A percentile compares a stretch with the other conserved stretches of the same genome.
These are phyloP conservation scores for Atherinosoma microstoma DNA, from an alignment of 2,797 vertebrate genomes.

Conservation along the genomic window DNA sequence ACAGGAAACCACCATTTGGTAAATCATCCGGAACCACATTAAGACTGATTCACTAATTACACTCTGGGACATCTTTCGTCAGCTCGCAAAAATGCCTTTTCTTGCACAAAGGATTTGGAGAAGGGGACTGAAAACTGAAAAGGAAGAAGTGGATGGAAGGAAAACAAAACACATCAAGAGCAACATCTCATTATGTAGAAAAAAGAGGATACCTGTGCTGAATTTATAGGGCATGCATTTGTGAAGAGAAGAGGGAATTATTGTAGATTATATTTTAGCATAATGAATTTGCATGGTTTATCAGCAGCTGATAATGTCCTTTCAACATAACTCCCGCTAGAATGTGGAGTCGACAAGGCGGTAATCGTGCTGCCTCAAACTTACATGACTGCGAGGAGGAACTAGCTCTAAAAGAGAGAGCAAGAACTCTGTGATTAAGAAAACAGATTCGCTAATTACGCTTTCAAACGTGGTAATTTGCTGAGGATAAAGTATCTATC, in stretches of 20 bases:
- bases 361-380: constrained; percentile 57
- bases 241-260: constrained; percentile 52
- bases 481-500: constrained; percentile 97
- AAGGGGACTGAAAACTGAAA: constrained; percentile 42
- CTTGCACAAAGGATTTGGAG: constrained; percentile 66
- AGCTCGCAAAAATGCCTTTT: constrained; percentile 79
- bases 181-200: constrained; percentile 52
- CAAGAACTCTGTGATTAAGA: constrained; percentile 91
- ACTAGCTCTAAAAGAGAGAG: constrained; percentile 73
- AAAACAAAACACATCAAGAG: constrained; percentile 57
- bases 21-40: constrained; percentile 86
- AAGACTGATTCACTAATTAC: constrained; percentile 83
- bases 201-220: constrained; percentile 59
- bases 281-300: constrained; percentile 57
- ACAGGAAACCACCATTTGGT: constrained; percentile 85
- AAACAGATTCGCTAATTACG: constrained; percentile 96
- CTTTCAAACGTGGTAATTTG: constrained; percentile 95
- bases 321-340: constrained; percentile 62
- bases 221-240: constrained; percentile 59
- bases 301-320: constrained; percentile 68
- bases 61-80: constrained; percentile 78
- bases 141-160: constrained; percentile 39
- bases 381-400: constrained; percentile 51
- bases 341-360: constrained; percentile 29
- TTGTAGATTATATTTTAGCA: constrained; percentile 53